phyloP scores from a whole-genome alignment of 2,888 invertebrate species.

The Caenorhabditis plicata region DNA sequence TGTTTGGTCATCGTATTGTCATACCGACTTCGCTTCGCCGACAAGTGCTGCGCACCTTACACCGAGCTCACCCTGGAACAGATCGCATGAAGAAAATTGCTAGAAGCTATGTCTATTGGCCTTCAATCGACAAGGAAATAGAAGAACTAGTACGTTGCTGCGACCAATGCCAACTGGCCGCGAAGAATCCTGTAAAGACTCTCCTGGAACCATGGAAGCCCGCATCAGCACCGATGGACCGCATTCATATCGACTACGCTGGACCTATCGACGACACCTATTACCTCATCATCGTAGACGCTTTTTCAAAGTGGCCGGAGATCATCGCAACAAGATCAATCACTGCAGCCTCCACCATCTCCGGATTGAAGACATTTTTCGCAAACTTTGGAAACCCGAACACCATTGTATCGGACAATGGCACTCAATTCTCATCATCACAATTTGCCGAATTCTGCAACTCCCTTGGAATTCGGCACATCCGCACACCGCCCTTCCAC shows the following conservation, averaged over 20 bases:
- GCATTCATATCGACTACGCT: slow-evolving; percentile 68
- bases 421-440: too few species aligned
- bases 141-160: slow-evolving; percentile 40
- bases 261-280: slow-evolving; percentile 63
- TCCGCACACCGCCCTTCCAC: too few species aligned
- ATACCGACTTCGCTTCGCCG: slow-evolving; percentile 43
- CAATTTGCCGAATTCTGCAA: too few species aligned
- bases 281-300: slow-evolving; percentile 66
- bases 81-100: not conserved
- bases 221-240: slow-evolving; percentile 61
- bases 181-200: slow-evolving; percentile 37
- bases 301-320: slow-evolving; percentile 68
- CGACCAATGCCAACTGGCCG: slow-evolving; percentile 32
- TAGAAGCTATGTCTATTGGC: slow-evolving; percentile 57
- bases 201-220: slow-evolving; percentile 55
- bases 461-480: too few species aligned
- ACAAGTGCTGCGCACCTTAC: not conserved
- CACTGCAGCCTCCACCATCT: slow-evolving; percentile 35
- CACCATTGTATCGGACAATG: slow-evolving; percentile 63
- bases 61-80: not conserved
- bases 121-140: slow-evolving; percentile 42
- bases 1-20: slow-evolving; percentile 44
- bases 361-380: slow-evolving; percentile 40
- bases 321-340: slow-evolving; percentile 38
- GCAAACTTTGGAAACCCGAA: slow-evolving; percentile 50